Percentiles rank a stretch among this genome's conserved stretches.
Evolutionary conservation across 2,888 invertebrate genomes (phyloP).

Genomic region (Lepidonotus clava): DNA sequence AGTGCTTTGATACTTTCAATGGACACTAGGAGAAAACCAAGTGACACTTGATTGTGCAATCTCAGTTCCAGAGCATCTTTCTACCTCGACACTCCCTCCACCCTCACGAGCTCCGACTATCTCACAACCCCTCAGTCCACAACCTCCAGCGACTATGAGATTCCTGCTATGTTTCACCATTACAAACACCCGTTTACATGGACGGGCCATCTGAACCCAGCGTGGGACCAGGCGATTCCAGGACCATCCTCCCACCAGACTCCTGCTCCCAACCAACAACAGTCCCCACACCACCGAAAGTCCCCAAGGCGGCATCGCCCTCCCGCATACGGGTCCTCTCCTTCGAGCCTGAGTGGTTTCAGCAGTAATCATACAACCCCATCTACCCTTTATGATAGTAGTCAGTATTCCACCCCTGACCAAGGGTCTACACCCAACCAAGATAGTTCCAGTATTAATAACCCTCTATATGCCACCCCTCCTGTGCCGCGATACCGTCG

Average conservation of each 20-base stretch:
- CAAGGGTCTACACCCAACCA: not conserved
- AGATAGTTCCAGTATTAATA: not conserved
- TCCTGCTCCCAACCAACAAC: not conserved
- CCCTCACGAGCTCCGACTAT: slow-evolving; percentile 34
- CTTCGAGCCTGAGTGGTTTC: not conserved
- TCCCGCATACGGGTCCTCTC: not conserved
- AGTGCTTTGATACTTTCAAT: too few species aligned
- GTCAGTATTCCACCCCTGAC: not conserved
- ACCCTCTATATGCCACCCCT: not conserved
- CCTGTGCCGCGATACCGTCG: slow-evolving; percentile 12
- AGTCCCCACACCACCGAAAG: not conserved
- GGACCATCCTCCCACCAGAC: not conserved
- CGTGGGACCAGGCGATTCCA: slow-evolving; percentile 15
- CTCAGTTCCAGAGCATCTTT: slow-evolving; percentile 31
- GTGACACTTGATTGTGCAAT: not conserved
- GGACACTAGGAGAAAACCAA: too few species aligned
- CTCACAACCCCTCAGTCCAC: slow-evolving; percentile 12
- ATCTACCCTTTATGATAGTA: not conserved
- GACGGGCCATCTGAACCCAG: slow-evolving; percentile 30
- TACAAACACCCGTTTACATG: slow-evolving; percentile 51
- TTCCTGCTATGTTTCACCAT: slow-evolving; percentile 20
- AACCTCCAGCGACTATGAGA: slow-evolving; percentile 14
- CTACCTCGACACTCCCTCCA: slow-evolving; percentile 44
- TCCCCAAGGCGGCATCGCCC: not conserved
- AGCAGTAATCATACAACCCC: slow-evolving; percentile 38